phyloP scores from a whole-genome alignment of 2,113 vertebrate genomes.

The Hemichromis elongatus region DNA sequence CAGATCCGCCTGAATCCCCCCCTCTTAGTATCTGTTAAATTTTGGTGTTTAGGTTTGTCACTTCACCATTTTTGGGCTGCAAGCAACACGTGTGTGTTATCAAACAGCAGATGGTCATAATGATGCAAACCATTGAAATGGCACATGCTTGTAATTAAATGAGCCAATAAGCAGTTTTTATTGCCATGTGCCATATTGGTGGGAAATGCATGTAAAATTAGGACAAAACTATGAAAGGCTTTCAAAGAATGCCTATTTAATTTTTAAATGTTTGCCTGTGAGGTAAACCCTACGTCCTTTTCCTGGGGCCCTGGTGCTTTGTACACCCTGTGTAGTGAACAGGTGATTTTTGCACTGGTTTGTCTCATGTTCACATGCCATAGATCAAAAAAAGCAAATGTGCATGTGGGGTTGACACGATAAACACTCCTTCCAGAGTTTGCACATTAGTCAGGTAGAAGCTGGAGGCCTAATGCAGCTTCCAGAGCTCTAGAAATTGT shows the following conservation, averaged over 20 bases:
- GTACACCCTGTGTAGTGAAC: background rate
- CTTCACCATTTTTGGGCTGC: background rate
- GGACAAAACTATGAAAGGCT: background rate
- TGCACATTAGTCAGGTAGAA: background rate
- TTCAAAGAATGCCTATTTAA: background rate
- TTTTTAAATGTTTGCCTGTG: background rate
- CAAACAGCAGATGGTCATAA: slow-evolving; percentile 34
- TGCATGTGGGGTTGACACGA: background rate
- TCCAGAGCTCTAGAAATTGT: background rate
- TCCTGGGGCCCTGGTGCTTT: background rate
- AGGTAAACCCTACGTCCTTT: background rate
- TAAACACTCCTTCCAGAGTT: background rate
- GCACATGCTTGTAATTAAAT: slow-evolving; percentile 42
- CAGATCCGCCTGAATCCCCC: background rate
- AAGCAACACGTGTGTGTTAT: slow-evolving; percentile 14
- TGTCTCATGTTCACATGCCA: background rate
- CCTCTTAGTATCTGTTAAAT: background rate
- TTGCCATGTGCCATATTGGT: slow-evolving; percentile 1
- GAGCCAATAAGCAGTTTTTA: slow-evolving; percentile 35
- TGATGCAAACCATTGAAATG: slow-evolving; percentile 24
- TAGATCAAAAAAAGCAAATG: background rate
- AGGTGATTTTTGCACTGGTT: background rate
- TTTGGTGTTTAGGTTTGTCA: background rate
- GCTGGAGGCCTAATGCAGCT: background rate
- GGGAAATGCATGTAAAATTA: slow-evolving; percentile 8